phyloP scores from a whole-genome alignment of 2,797 vertebrate genomes.

The Typhlichthys eigenmanni region DNA sequence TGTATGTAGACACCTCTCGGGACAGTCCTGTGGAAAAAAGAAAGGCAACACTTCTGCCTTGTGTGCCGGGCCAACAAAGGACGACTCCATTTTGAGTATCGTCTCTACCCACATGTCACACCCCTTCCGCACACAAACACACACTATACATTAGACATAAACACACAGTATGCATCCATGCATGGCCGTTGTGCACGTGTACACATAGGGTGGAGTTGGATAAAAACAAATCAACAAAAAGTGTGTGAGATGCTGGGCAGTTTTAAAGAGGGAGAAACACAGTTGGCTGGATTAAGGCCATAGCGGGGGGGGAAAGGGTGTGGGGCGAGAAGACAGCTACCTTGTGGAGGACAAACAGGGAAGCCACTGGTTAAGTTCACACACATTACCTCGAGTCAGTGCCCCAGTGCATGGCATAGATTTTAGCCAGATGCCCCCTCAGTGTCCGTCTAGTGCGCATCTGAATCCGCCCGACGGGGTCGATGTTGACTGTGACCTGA shows the following conservation, averaged over 20 bases:
- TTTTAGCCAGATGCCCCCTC: constrained; percentile 98
- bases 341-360: too few species aligned
- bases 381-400: constrained; percentile 91
- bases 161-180: constrained; percentile 23
- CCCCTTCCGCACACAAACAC: constrained; percentile 55
- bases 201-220: not conserved
- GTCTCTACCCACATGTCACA: constrained; percentile 59
- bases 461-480: constrained; percentile 98
- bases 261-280: too few species aligned
- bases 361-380: too few species aligned
- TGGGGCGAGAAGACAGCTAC: not conserved
- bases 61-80: constrained; percentile 33
- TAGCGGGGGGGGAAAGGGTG: too few species aligned
- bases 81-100: constrained; percentile 67
- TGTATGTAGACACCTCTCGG: constrained; percentile 34
- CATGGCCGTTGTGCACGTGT: constrained; percentile 9
- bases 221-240: too few species aligned
- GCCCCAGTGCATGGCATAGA: constrained; percentile 99
- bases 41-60: constrained; percentile 1
- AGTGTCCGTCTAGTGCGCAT: constrained; percentile 98
- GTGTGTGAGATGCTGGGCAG: too few species aligned
- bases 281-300: too few species aligned
- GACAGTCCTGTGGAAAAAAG: constrained; percentile 23
- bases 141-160: constrained; percentile 34
- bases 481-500: constrained; percentile 98